Conservation (phyloP, 2,888 invertebrate genomes). For the Lasioglossum leucozonium region DNA sequence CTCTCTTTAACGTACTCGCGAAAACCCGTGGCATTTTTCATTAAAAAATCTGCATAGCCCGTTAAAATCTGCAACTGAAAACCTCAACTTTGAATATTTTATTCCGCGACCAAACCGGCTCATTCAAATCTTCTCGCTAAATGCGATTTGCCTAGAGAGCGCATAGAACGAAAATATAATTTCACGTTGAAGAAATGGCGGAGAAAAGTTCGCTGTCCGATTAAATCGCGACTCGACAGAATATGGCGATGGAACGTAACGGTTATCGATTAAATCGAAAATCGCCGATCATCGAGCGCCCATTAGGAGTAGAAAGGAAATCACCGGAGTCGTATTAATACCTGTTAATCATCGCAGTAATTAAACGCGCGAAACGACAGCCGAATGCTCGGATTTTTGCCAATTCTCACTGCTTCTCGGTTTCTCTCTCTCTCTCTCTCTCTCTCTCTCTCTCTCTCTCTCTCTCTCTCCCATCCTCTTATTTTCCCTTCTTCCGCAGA, state of each 20-base stretch:
- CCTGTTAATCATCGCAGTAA: slow-evolving; percentile 61
- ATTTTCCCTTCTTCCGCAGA: background rate
- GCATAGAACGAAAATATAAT: background rate
- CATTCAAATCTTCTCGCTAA: background rate
- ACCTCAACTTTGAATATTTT: background rate
- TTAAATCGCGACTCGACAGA: background rate
- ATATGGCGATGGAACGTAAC: background rate
- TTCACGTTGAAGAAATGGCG: background rate
- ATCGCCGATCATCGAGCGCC: background rate
- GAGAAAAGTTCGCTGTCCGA: background rate
- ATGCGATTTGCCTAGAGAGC: background rate
- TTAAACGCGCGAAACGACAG: slow-evolving; percentile 56
- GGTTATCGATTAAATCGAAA: slow-evolving; percentile 25
- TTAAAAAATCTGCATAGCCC: slow-evolving; percentile 20
- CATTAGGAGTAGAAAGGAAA: slow-evolving; percentile 25
- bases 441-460: background rate
- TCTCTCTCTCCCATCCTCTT: background rate
- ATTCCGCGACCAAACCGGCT: background rate
- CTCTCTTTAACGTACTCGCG: background rate
- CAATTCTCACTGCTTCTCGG: background rate
- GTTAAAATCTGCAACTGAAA: background rate
- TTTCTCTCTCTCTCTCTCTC: background rate
- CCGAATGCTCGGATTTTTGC: slow-evolving; percentile 42
- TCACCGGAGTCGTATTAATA: slow-evolving; percentile 36
- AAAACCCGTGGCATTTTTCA: no score